Evolutionary conservation across 2,113 vertebrate genomes (phyloP).

Genomic region (Labeo rohita): DNA sequence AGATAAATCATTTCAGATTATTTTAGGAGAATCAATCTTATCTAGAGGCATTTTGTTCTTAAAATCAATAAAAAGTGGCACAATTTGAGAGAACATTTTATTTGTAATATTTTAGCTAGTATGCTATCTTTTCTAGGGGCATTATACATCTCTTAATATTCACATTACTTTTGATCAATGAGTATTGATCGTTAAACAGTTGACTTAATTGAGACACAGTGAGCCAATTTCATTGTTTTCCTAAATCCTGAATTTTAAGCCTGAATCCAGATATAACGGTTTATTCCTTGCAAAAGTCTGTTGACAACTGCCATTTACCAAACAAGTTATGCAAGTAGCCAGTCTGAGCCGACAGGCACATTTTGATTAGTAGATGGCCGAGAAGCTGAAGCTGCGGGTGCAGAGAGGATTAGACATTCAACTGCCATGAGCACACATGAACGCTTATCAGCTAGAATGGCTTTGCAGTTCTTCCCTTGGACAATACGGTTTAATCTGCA

Average conservation of each 20-base stretch:
- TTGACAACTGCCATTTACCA: background rate
- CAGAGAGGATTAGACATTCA: constrained; percentile 15
- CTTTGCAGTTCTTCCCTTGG: background rate
- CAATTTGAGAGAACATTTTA: background rate
- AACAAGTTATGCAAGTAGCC: background rate
- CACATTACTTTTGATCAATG: background rate
- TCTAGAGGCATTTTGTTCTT: background rate
- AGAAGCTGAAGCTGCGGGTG: background rate
- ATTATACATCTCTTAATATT: background rate
- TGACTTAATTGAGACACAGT: background rate
- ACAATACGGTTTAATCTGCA: background rate
- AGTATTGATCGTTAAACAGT: background rate
- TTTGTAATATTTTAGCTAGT: background rate
- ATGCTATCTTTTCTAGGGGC: background rate
- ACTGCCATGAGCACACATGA: background rate
- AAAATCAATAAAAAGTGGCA: background rate
- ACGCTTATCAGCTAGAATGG: constrained; percentile 17
- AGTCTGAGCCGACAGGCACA: background rate
- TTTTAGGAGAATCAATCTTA: background rate
- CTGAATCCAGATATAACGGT: background rate
- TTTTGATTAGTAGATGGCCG: constrained; percentile 10
- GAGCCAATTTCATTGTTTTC: background rate
- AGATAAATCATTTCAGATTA: background rate
- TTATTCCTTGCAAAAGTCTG: background rate
- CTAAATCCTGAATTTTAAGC: background rate